Evolutionary conservation across 2,797 vertebrate genomes (phyloP), one percentile per base, ranked within the genome.

Genomic region (Lagodon rhomboides): DNA sequence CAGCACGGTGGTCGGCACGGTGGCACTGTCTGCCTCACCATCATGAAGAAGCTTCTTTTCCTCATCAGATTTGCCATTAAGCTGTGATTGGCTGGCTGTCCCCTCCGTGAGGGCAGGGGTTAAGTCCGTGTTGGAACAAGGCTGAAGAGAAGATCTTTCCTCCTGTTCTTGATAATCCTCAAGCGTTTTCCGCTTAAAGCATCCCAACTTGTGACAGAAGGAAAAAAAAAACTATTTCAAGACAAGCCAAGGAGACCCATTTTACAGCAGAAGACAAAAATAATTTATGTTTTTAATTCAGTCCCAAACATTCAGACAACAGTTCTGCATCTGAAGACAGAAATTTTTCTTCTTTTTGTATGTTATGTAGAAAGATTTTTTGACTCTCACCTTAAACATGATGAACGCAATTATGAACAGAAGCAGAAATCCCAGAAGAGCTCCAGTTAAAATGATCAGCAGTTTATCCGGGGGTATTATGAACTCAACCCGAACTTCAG

Each of bases 341-440:
- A n/a, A 51, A 38, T 38, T 1, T 34, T 1, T 10, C 34, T 38
- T 38, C 34, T 38, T 10, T 10, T 38, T 38, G 34, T 10, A 38
- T 38, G 1, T 38, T 8, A 8, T 4, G 30, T 30, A 30, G 30
- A 34, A 34, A 9, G 34, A 8, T 34, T 9, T 34, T 38, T 51
- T 3, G 27, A 22, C 18, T 73, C 83, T 89, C 56, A 95, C 94
- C 91, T 90, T 94, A 13, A 49, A 75, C 91, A 94, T 85, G 64
- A 93, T 51, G 65, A 91, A 0, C 8, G 86, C 54, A 27, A 93
- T 30, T 13, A 95, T 78, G 50, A 94, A 12, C 27, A 95, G 46
- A 12, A 95, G 30, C 1, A 94, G 5, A 3, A 95, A 0, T n/a
- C 94, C 94, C 3, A 86, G 0, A 22, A 3, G 82, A 8, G 0